Conservation (phyloP, 2,797 vertebrate genomes). For the Gadopsis marmoratus region DNA sequence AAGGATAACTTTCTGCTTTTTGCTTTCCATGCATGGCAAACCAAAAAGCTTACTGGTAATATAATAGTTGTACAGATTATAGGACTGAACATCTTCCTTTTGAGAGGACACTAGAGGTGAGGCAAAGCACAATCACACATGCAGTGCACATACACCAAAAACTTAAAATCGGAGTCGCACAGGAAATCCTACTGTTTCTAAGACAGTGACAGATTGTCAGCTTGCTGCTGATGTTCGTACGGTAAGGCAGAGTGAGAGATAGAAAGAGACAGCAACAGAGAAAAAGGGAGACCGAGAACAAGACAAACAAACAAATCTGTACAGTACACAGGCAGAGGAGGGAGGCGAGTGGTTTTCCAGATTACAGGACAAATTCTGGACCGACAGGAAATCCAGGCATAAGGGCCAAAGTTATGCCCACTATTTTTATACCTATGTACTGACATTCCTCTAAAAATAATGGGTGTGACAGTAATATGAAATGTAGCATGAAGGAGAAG, state of each 20-base stretch:
- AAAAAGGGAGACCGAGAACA: slow-evolving; percentile 26
- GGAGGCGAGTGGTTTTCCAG: slow-evolving; percentile 65
- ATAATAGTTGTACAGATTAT: slow-evolving; percentile 18
- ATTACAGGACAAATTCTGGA: slow-evolving; percentile 72
- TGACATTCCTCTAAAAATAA: slow-evolving; percentile 61
- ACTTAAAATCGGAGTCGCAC: neutral
- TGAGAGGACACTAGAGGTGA: slow-evolving; percentile 28
- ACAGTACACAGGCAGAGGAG: slow-evolving; percentile 21
- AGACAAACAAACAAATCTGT: slow-evolving; percentile 35
- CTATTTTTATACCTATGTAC: slow-evolving; percentile 69
- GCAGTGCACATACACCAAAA: neutral
- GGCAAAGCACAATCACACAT: slow-evolving; percentile 1
- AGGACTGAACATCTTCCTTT: slow-evolving; percentile 31
- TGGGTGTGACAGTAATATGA: slow-evolving; percentile 57
- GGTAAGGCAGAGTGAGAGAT: slow-evolving; percentile 25
- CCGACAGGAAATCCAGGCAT: slow-evolving; percentile 70
- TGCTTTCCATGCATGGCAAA: slow-evolving; percentile 50
- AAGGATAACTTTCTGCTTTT: slow-evolving; percentile 45
- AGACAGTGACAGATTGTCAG: slow-evolving; percentile 43
- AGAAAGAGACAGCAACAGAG: slow-evolving; percentile 7
- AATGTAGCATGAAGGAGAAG: slow-evolving; percentile 64
- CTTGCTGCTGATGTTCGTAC: slow-evolving; percentile 43
- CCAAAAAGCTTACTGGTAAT: slow-evolving; percentile 50
- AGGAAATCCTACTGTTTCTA: slow-evolving; percentile 27
- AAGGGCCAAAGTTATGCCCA: slow-evolving; percentile 54